Conservation (phyloP, 2,113 vertebrate species). For the Alligator mississippiensis region DNA sequence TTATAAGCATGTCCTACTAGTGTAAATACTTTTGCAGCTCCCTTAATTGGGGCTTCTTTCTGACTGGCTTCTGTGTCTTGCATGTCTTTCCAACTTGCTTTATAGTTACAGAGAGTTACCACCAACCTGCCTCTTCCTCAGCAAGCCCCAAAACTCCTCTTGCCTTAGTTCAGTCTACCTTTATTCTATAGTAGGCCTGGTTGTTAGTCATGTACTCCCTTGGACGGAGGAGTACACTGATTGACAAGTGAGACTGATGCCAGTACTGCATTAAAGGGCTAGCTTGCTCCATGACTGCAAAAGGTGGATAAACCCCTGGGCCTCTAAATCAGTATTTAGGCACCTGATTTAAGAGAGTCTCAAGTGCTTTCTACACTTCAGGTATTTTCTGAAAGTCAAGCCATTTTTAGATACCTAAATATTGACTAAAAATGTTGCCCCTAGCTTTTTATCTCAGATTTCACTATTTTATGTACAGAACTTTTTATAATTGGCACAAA, state of each 20-base stretch:
- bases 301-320: not conserved
- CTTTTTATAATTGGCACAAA: not conserved
- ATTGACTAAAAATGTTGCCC: not conserved
- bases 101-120: no score
- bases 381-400: not conserved
- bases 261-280: not conserved
- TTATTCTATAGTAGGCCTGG: not conserved
- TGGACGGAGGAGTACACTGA: fast-evolving
- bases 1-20: not conserved
- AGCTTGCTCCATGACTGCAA: not conserved
- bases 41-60: not conserved
- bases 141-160: no score
- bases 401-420: not conserved
- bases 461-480: not conserved
- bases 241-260: not conserved
- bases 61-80: not conserved
- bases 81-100: no score
- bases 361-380: not conserved
- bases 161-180: not conserved
- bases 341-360: not conserved
- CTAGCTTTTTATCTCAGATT: not conserved
- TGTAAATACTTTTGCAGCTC: not conserved
- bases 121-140: no score
- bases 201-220: not conserved
- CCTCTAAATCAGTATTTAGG: not conserved